Evolutionary conservation across 2,113 vertebrate genomes (phyloP), one percentile per base, ranked within the genome.

Genomic region (Ophthalmolycus amberensis): DNA sequence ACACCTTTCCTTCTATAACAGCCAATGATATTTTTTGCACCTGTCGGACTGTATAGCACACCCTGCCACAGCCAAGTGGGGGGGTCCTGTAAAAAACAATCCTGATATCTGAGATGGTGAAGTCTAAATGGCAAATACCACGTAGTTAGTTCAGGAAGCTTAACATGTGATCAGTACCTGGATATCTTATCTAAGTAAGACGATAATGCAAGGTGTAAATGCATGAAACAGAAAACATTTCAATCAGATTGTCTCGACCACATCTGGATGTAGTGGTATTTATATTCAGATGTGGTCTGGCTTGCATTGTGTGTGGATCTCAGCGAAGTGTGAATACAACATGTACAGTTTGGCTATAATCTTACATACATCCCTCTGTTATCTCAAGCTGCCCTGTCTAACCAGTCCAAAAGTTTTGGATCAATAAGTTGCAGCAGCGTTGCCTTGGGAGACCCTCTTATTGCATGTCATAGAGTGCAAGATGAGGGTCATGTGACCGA

Each of bases 11-110:
- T 34, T 29, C 70, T 50, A 3, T 54, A 75, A 62, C 32, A 77
- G 38, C 63, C 74, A 70, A 38, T 32, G 62, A 66, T 27, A 73
- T 69, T 84, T 88, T 88, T 44, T 70, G 68, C 65, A 75, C 79
- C 76, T 71, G 27, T 71, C 66, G 78, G 32, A 46, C 62, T 58
- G 0, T 20, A 38, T 32, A 79, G 66, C 63, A 85, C 63, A 38
- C 7, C 42, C 52, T 73, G 63, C 11, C 18, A 32, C 75, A 46
- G 29, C 42, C 42, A 72, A 32, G 27, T n/a, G 11, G 54, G 3
- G 15, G 67, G 83, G 1, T 85, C 68, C 75, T 58, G 29, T 15
- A 40, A 46, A 50, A 11, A 1, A n/a, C 9, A 37, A 54, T 60
- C 42, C 15, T 15, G n/a, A 71, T 38, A 10, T 44, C 18, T 18